Percentiles rank a stretch among this genome's conserved stretches.
phyloP scores from a whole-genome alignment of 1,140 invertebrate species.

The Lamellibrachia luymesi region DNA sequence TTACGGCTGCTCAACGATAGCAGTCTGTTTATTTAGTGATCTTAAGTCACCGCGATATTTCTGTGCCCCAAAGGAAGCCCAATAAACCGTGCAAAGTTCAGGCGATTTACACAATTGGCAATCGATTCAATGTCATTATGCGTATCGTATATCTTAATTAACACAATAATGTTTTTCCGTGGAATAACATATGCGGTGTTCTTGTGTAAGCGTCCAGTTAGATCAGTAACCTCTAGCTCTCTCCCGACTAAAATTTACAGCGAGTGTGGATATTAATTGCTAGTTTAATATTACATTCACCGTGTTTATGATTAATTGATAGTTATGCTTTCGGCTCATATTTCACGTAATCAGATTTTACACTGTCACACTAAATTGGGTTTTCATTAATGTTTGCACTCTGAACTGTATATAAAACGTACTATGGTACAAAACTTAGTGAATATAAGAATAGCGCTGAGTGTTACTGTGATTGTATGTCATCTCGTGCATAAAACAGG shows the following conservation, averaged over 20 bases:
- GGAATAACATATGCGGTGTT: neutral
- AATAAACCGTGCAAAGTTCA: neutral
- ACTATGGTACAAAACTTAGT: neutral
- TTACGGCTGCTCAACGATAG: neutral
- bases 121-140: neutral
- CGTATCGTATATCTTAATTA: neutral
- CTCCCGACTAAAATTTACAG: neutral
- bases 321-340: no score
- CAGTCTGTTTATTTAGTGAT: neutral
- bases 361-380: no score
- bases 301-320: no score
- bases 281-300: no score
- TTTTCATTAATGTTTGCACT: no score
- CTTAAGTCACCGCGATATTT: neutral
- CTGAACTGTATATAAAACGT: neutral
- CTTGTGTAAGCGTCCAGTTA: neutral
- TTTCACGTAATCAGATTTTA: no score
- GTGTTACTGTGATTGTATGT: neutral
- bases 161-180: neutral
- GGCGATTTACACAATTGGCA: neutral
- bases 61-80: neutral
- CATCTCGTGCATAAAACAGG: neutral
- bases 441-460: neutral
- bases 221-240: neutral
- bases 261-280: neutral